Conservation (phyloP, 2,888 invertebrate genomes). For the Carcina quercana region DNA sequence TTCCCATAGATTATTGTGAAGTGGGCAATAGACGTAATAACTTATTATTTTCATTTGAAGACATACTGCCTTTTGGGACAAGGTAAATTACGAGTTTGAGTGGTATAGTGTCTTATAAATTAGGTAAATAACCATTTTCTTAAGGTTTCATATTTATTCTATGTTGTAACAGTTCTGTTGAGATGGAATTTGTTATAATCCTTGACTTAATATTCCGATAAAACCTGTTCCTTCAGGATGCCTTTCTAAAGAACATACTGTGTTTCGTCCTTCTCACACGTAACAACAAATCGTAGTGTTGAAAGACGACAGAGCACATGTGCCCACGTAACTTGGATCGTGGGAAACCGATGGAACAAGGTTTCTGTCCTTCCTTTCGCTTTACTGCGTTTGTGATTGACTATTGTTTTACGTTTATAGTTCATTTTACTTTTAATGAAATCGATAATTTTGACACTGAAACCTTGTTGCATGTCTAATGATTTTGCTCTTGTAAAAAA, state of each 20-base stretch:
- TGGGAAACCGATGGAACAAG: conserved; percentile 58
- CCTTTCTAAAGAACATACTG: conserved; percentile 23
- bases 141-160: neutral
- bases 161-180: neutral
- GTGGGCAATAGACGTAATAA: too few relatives aligned
- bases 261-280: conserved; percentile 11
- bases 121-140: too few relatives aligned
- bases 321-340: conserved; percentile 34
- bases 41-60: too few relatives aligned
- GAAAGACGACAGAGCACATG: conserved; percentile 27
- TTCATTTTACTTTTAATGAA: too few relatives aligned
- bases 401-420: conserved; percentile 52
- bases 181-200: conserved; percentile 15
- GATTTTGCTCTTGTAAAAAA: too few relatives aligned
- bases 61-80: conserved; percentile 19
- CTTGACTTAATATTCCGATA: conserved; percentile 36
- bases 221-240: conserved; percentile 43
- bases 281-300: conserved; percentile 14
- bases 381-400: conserved; percentile 39
- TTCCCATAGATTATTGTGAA: conserved; percentile 19
- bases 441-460: too few relatives aligned
- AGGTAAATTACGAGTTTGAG: conserved; percentile 14
- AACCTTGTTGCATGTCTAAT: too few relatives aligned
- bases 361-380: conserved; percentile 58
- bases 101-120: too few relatives aligned